Percentiles rank a stretch among this genome's conserved stretches.
Conservation (phyloP, 2,888 invertebrate species). For the Drosophila anceps region DNA sequence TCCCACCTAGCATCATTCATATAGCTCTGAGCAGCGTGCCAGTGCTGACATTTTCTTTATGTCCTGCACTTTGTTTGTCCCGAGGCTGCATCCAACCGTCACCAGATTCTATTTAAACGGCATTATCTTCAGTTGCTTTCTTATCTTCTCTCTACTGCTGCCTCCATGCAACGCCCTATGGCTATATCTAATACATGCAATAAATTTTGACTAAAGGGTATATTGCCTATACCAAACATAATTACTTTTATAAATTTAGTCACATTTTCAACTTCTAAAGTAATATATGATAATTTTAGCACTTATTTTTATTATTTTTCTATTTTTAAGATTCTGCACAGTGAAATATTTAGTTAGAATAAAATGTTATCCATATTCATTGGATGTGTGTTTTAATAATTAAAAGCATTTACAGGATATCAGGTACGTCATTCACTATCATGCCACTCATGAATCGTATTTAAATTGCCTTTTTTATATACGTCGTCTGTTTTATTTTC, state of each 20-base stretch:
- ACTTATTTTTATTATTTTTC: background rate
- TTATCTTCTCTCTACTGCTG: constrained; percentile 49
- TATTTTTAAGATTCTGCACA: background rate
- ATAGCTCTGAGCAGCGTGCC: constrained; percentile 28
- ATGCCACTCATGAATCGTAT: constrained; percentile 48
- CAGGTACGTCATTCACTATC: constrained; percentile 15
- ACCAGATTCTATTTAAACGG: constrained; percentile 77
- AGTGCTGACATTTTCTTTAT: constrained; percentile 73
- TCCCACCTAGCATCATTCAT: constrained; percentile 9
- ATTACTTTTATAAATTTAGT: too few species aligned
- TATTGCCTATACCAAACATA: background rate
- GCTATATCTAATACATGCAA: constrained; percentile 6
- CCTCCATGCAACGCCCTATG: constrained; percentile 11
- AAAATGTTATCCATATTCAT: background rate
- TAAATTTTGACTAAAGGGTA: constrained; percentile 10
- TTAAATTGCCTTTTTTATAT: constrained; percentile 75
- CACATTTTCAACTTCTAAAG: background rate
- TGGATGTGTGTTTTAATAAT: background rate
- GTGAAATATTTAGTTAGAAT: too few species aligned
- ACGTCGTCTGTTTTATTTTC: constrained; percentile 68
- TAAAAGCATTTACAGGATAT: constrained; percentile 42
- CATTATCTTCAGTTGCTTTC: constrained; percentile 69
- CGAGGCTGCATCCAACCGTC: constrained; percentile 39
- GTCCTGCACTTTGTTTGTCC: constrained; percentile 68
- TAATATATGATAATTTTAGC: background rate